A percentile compares a stretch with the other conserved stretches of the same genome.
Conservation (phyloP, 1,140 invertebrate species). For the Oncopodura yosiiana region DNA sequence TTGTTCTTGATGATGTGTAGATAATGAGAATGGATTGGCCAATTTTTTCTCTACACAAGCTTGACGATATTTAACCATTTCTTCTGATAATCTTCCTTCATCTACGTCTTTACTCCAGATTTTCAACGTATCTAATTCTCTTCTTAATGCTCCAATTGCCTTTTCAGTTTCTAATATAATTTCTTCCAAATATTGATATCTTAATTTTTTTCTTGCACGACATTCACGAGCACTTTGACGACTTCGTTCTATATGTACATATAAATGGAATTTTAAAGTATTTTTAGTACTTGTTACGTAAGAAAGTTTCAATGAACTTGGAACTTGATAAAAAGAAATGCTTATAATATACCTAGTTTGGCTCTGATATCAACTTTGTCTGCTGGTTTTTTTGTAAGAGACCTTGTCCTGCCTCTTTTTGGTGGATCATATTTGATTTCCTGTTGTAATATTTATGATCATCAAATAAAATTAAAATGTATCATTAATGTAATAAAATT, state of each 20-base stretch:
- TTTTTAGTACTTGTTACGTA: no score
- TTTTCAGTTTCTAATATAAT: slow-evolving; percentile 85
- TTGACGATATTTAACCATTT: background rate
- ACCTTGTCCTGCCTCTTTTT: slow-evolving; percentile 70
- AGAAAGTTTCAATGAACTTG: background rate
- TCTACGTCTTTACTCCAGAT: slow-evolving; percentile 65
- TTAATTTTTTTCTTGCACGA: slow-evolving; percentile 87
- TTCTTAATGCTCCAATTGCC: slow-evolving; percentile 73
- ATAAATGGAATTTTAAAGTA: no score
- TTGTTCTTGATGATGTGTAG: slow-evolving; percentile 46
- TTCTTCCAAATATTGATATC: slow-evolving; percentile 96
- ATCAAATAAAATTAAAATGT: no score
- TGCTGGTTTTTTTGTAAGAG: slow-evolving; percentile 60
- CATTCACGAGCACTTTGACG: slow-evolving; percentile 94
- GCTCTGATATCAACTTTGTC: slow-evolving; percentile 89
- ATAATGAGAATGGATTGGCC: slow-evolving; percentile 25
- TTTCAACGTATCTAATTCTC: slow-evolving; percentile 82
- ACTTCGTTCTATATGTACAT: slow-evolving; percentile 80
- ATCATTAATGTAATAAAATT: no score
- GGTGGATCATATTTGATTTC: slow-evolving; percentile 60
- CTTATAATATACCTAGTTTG: slow-evolving; percentile 64
- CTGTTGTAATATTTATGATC: no score
- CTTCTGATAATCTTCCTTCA: slow-evolving; percentile 61
- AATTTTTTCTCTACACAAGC: background rate
- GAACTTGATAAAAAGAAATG: background rate